Evolutionary conservation across 2,113 vertebrate species (phyloP).

Genomic region (Todiramphus saurophagus): DNA sequence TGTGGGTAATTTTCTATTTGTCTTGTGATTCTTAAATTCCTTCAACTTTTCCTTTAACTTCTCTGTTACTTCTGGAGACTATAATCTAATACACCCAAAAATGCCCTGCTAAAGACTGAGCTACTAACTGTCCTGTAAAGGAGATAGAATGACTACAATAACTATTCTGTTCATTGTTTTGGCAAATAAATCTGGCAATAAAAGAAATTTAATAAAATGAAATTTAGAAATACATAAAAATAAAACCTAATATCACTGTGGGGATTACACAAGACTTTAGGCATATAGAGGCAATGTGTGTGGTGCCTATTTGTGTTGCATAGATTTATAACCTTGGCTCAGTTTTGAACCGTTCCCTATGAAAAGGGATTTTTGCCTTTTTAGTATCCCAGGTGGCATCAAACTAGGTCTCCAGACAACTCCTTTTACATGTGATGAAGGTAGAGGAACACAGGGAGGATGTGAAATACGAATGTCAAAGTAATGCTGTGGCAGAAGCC

Average conservation of each 20-base stretch:
- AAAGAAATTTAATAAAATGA: neutral
- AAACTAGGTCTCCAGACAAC: neutral
- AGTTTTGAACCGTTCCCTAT: neutral
- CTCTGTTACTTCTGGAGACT: neutral
- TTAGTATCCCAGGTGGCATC: neutral
- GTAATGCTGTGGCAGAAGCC: neutral
- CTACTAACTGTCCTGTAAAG: neutral
- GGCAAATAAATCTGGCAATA: neutral
- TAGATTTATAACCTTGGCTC: neutral
- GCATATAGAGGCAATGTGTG: neutral
- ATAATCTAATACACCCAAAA: neutral
- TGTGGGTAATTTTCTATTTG: neutral
- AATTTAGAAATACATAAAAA: neutral
- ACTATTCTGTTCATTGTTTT: neutral
- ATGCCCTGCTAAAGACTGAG: neutral
- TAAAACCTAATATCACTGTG: neutral
- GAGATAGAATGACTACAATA: neutral
- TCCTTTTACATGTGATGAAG: neutral
- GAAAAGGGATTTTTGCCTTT: neutral
- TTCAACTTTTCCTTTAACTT: neutral
- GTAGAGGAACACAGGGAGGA: neutral
- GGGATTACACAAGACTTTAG: neutral
- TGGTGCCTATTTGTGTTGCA: neutral
- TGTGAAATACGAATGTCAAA: accelerated
- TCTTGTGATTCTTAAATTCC: neutral